Evolutionary conservation across 2,797 vertebrate genomes (phyloP), one percentile per base, ranked within the genome.

Genomic region (Hypotaenidia philippensis): DNA sequence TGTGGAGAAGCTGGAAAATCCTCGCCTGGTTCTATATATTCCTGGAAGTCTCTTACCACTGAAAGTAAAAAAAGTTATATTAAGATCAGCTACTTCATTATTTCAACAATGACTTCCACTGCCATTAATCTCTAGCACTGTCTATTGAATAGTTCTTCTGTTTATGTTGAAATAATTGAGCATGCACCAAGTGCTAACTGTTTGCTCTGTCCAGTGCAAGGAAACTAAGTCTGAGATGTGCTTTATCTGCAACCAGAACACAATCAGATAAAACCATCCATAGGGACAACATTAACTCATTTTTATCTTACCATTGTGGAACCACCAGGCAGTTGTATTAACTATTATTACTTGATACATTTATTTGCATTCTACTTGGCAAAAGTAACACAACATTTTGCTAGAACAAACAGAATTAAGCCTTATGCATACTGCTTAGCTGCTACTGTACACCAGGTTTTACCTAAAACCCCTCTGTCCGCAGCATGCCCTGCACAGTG

Each of bases 1-100:
- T 99, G 99, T 29, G 99, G 99, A 89, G 99, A 98, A 83, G 98
- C 98, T 55, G 99, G 99, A 87, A 99, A 98, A 74, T 98, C 99
- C 91, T 99, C 99, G 83, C 99, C 99, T 25, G 99, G 99, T 93
- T 99, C 99, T 95, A 98, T 95, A 84, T 99, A 99, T 96, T 99
- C 99, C 97, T 99, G 99, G 97, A 99, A 99, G 97, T 99, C 99
- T 98, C 99, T 99, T 96, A 99, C 98, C 98, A 99, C 99, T 99
- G 97, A 78, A 96, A 94, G 89, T 55, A 95, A 95, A 97, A 85
- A 94, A 77, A 93, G 96, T 85, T 89, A 40, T 31, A 95, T 91
- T 91, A 85, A 53, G 57, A 95, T 91, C 94, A 96, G 86, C n/a
- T 90, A 91, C 64, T 96, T 88, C 32, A 90, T 88, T 88, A 94